Conservation (phyloP, 2,797 vertebrate species). For the Chiroxiphia lanceolata region DNA sequence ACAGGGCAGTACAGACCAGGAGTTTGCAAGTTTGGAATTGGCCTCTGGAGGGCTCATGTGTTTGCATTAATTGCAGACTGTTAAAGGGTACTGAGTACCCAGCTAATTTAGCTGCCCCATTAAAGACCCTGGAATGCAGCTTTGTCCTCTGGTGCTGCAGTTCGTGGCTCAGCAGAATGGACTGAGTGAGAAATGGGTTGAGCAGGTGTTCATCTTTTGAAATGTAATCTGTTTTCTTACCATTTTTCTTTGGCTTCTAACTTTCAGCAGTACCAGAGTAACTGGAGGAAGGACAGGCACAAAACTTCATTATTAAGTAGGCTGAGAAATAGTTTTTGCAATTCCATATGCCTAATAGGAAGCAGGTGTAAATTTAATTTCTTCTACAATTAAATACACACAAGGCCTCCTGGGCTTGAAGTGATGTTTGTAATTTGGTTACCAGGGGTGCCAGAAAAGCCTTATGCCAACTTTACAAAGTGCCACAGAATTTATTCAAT, state of each 20-base stretch:
- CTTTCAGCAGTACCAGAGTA: not conserved
- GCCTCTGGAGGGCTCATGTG: constrained; percentile 2
- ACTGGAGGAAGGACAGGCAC: not conserved
- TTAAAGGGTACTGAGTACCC: not conserved
- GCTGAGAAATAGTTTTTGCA: not conserved
- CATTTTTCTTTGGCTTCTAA: not conserved
- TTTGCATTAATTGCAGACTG: not conserved
- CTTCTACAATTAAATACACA: not conserved
- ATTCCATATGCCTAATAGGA: not conserved
- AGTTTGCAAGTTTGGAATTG: not conserved
- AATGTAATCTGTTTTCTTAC: not conserved
- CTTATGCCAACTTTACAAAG: not conserved
- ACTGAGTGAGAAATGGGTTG: not conserved
- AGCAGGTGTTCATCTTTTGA: constrained; percentile 25
- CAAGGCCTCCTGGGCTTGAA: not conserved
- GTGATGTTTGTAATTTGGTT: not conserved
- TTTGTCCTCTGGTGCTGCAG: not conserved
- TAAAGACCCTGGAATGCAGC: not conserved
- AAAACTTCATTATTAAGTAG: not conserved
- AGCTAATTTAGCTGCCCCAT: not conserved
- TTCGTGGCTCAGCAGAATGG: constrained; percentile 12
- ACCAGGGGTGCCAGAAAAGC: not conserved
- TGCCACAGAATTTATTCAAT: not conserved
- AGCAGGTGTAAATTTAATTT: not conserved
- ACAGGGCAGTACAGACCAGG: not conserved